These are phyloP conservation scores for Strongylocentrotus purpuratus DNA, from an alignment of 35 echinoderm and acorn worm species.

Conservation along the genomic window DNA sequence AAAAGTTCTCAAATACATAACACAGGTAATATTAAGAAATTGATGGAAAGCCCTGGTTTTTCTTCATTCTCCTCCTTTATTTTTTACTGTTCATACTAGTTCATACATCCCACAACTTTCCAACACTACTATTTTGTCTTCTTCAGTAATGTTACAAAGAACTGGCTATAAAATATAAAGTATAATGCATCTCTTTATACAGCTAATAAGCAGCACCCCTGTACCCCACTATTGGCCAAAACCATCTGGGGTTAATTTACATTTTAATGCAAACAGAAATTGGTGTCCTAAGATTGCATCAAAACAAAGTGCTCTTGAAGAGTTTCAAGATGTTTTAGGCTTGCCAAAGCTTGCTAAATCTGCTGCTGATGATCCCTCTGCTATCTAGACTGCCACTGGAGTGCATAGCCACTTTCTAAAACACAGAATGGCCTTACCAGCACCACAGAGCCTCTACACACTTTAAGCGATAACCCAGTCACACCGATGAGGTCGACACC, in stretches of 20 bases:
- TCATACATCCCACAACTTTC: background rate
- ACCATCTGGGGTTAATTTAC: background rate
- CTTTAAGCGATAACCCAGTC: too few relatives aligned
- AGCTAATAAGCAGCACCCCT: background rate
- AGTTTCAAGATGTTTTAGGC: background rate
- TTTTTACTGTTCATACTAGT: too few relatives aligned
- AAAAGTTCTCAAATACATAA: background rate
- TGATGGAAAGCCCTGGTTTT: constrained; percentile 8
- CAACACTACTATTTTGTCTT: background rate
- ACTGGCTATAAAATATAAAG: background rate
- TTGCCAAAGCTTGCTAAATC: too few relatives aligned
- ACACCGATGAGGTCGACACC: too few relatives aligned
- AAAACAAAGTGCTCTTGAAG: background rate
- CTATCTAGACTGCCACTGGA: too few relatives aligned
- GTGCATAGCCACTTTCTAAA: too few relatives aligned
- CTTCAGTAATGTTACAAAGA: constrained; percentile 4
- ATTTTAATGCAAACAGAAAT: background rate
- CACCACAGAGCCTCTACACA: too few relatives aligned
- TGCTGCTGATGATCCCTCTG: too few relatives aligned
- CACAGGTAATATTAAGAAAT: background rate
- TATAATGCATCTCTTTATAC: background rate
- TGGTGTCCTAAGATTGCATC: background rate
- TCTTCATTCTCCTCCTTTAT: background rate
- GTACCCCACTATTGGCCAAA: background rate
- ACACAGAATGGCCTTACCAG: too few relatives aligned